Evolutionary conservation across 2,888 invertebrate genomes (phyloP).

Genomic region (Lissocephala sabroskyi): DNA sequence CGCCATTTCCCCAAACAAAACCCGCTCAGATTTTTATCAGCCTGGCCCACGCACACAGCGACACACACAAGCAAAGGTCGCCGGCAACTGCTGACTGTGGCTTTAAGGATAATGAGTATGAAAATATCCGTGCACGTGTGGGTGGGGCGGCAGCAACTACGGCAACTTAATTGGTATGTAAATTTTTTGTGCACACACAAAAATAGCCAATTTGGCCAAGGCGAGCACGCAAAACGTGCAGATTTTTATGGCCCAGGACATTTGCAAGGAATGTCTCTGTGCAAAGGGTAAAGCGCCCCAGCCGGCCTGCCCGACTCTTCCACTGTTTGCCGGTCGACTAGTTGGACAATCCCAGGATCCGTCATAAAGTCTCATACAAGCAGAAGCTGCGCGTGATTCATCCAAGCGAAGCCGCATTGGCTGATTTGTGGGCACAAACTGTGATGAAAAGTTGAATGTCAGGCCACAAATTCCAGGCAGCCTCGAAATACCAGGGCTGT

Average conservation of each 20-base stretch:
- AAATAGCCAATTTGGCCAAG: constrained; percentile 30
- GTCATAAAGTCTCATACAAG: too few relatives aligned
- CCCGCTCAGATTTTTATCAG: constrained; percentile 28
- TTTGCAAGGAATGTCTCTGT: too few relatives aligned
- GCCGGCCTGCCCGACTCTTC: too few relatives aligned
- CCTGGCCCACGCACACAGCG: constrained; percentile 9
- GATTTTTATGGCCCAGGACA: too few relatives aligned
- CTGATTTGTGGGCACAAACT: too few relatives aligned
- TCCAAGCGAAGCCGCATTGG: too few relatives aligned
- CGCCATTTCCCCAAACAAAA: constrained; percentile 24
- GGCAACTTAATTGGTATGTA: constrained; percentile 51
- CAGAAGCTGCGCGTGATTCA: too few relatives aligned
- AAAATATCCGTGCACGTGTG: neutral
- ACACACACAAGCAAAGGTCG: neutral
- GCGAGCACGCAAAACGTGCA: neutral
- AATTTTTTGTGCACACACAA: constrained; percentile 25
- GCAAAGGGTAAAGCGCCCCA: too few relatives aligned
- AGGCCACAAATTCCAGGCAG: neutral
- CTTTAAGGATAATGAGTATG: constrained; percentile 20
- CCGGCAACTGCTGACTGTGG: constrained; percentile 21
- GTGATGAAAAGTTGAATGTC: too few relatives aligned
- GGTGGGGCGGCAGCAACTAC: neutral
- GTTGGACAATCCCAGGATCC: too few relatives aligned
- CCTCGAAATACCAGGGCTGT: too few relatives aligned
- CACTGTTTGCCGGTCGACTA: too few relatives aligned